Percentiles rank a stretch among this genome's conserved stretches.
phyloP scores from a whole-genome alignment of 2,888 invertebrate genomes.

The Hydraecia micacea region DNA sequence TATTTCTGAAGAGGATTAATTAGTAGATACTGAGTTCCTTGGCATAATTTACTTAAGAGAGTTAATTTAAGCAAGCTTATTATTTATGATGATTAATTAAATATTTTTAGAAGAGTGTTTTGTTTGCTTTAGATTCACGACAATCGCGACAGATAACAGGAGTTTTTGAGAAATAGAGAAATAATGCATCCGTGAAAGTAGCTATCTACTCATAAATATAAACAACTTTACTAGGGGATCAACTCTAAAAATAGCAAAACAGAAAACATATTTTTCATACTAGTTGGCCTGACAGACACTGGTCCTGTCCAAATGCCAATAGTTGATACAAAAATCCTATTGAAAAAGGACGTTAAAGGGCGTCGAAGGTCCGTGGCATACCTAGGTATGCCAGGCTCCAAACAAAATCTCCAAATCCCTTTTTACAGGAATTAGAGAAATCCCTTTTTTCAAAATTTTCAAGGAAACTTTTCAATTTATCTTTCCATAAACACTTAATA shows the following conservation, averaged over 20 bases:
- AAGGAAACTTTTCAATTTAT: no score
- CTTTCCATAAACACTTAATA: no score
- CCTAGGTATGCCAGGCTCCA: no score
- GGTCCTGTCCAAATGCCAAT: no score
- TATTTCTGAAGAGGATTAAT: constrained; percentile 35
- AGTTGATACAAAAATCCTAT: no score
- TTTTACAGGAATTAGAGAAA: no score
- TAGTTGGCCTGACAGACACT: no score
- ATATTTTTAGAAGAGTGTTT: constrained; percentile 15
- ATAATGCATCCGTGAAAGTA: not conserved
- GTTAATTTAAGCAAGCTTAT: constrained; percentile 34
- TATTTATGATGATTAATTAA: constrained; percentile 17
- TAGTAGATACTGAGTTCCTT: constrained; percentile 26
- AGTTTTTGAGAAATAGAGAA: not conserved
- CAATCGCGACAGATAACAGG: no score
- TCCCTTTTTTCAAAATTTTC: no score
- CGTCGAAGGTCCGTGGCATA: no score
- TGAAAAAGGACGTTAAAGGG: no score
- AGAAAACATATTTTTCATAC: not conserved
- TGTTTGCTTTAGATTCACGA: not conserved
- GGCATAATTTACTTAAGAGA: constrained; percentile 29
- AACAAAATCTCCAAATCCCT: no score
- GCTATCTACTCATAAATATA: not conserved
- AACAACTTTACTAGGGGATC: not conserved
- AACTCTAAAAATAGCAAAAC: not conserved